Percentiles rank a stretch among this genome's conserved stretches.
Evolutionary conservation across 2,888 invertebrate genomes (phyloP).

Genomic region (Salticus scenicus): DNA sequence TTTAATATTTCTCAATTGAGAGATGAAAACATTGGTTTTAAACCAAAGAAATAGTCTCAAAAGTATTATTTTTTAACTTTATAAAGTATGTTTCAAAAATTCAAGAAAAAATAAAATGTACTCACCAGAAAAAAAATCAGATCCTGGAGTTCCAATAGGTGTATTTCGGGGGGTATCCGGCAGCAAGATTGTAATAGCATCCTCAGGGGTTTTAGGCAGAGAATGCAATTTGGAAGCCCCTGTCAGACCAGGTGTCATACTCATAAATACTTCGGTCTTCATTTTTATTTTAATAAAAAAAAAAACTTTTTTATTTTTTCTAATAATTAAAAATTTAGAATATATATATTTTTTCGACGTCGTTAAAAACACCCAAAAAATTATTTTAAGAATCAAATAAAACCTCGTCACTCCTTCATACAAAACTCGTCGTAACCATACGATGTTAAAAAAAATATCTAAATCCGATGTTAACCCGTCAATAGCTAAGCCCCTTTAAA

Average conservation of each 20-base stretch:
- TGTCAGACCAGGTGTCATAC: constrained; percentile 17
- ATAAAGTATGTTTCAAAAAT: too few relatives aligned
- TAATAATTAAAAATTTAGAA: neutral
- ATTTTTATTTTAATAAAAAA: neutral
- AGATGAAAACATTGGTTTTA: too few relatives aligned
- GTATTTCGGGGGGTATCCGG: constrained; percentile 61
- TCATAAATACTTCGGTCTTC: constrained; percentile 58
- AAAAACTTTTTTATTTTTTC: neutral
- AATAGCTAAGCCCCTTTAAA: constrained; percentile 51
- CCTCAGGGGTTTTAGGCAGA: constrained; percentile 16
- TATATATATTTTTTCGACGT: neutral
- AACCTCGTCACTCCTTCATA: constrained; percentile 14
- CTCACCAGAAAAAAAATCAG: constrained; percentile 34
- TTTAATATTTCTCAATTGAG: too few relatives aligned
- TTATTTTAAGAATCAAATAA: neutral
- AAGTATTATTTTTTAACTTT: too few relatives aligned
- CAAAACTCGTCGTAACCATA: neutral
- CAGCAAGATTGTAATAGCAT: constrained; percentile 40
- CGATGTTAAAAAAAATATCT: neutral
- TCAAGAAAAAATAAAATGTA: neutral
- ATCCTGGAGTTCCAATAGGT: constrained; percentile 59
- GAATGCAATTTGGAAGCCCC: constrained; percentile 24
- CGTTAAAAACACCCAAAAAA: neutral
- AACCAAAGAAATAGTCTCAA: too few relatives aligned
- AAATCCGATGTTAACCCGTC: constrained; percentile 56